Conservation (phyloP, 2,113 vertebrate species). For the Edolisoma coerulescens region DNA sequence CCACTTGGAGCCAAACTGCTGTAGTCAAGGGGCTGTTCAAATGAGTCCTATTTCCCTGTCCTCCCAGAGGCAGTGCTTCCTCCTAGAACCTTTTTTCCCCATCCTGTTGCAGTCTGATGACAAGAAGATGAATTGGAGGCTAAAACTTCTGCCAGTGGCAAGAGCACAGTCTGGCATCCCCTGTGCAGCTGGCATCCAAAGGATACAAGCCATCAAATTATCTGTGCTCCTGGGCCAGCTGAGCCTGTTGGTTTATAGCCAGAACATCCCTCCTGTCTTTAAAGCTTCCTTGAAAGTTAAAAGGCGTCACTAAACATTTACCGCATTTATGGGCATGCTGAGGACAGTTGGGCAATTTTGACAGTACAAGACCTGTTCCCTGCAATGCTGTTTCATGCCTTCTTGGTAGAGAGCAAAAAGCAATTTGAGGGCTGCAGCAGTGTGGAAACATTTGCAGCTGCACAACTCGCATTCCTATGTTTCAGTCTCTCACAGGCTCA, state of each 20-base stretch:
- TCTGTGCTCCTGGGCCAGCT: background rate
- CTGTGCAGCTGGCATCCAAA: background rate
- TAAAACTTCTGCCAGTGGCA: background rate
- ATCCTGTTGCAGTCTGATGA: background rate
- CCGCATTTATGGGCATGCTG: background rate
- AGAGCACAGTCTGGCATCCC: background rate
- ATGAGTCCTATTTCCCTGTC: background rate
- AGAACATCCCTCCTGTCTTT: background rate
- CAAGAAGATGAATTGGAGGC: background rate
- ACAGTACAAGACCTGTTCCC: background rate
- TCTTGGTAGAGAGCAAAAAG: background rate
- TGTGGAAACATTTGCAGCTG: background rate
- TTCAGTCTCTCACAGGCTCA: background rate
- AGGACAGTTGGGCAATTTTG: background rate
- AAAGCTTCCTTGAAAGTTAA: background rate
- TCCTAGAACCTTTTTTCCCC: background rate
- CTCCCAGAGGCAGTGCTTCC: background rate
- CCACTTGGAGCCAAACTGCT: background rate
- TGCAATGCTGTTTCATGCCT: background rate
- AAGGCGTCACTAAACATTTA: background rate
- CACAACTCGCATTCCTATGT: background rate
- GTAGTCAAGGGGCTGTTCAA: background rate
- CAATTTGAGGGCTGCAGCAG: background rate
- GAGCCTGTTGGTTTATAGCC: background rate
- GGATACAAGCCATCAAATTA: background rate